Evolutionary conservation across 2,888 invertebrate genomes (phyloP), one percentile per base, ranked within the genome.

Genomic region (Hydropsyche betteni): DNA sequence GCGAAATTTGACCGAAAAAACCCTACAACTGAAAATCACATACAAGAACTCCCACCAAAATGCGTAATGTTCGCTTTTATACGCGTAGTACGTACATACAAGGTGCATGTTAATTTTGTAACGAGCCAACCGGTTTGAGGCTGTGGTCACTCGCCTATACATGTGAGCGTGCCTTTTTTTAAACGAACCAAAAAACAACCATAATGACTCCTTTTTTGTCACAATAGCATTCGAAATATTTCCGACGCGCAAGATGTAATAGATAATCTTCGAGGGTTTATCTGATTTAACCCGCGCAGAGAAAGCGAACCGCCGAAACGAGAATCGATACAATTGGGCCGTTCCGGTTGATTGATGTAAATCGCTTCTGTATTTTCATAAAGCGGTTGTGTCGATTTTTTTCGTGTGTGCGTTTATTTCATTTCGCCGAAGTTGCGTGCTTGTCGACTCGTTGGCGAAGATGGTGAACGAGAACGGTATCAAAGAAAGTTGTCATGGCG

Each of bases 401-500:
- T 55, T 44, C 10, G 10, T 44, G 44, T 8, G 10, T 44, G 44
- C 6, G 44, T 6, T 10, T 44, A 6, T 44, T 44, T 44, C 44
- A 44, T 44, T 44, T 44, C 16, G 58, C 58, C 16, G 53, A 14
- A 53, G 53, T 58, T 58, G 24, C 24, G 14, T 58, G 58, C 16
- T 58, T 58, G 58, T 8, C 8, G 58, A 16, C 12, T 16, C 53
- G 14, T n/a, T 58, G 14, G 8, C 58, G 58, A 58, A 58, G 16
- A 58, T 24, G 44, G 24, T 16, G 58, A 58, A 58, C 58, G 58
- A 14, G 8, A 14, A 24, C 24, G 14, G 24, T 58, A 70, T 70
- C 70, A 70, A 70, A 70, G 70, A 70, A 70, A 70, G 70, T 70
- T 52, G 70, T 70, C 70, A 70, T 24, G 70, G 51, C 52, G 70